Evolutionary conservation across 2,797 vertebrate species (phyloP).

Genomic region (Coranthus polyacanthus): DNA sequence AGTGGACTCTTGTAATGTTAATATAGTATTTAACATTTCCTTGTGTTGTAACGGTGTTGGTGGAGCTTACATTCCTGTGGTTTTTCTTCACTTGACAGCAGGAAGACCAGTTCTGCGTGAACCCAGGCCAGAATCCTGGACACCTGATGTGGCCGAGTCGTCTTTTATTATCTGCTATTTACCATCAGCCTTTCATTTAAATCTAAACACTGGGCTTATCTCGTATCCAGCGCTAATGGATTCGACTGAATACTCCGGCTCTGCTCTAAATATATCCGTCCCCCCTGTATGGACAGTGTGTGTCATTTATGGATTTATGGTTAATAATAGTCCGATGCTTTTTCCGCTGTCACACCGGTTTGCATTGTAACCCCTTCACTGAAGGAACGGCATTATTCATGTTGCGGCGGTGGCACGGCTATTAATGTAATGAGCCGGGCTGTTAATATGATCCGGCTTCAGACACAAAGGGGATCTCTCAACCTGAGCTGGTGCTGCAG

Average conservation of each 20-base stretch:
- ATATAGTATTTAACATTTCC: too few species aligned
- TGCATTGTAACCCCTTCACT: slow-evolving; percentile 65
- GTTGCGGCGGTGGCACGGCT: slow-evolving; percentile 58
- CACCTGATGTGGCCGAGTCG: slow-evolving; percentile 2
- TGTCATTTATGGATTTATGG: slow-evolving; percentile 72
- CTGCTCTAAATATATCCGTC: slow-evolving; percentile 35
- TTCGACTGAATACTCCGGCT: slow-evolving; percentile 19
- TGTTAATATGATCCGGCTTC: slow-evolving; percentile 74
- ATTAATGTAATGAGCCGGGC: slow-evolving; percentile 81
- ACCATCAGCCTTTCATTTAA: slow-evolving; percentile 13
- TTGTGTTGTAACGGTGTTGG: too few species aligned
- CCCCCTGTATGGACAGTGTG: slow-evolving; percentile 30
- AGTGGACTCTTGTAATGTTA: too few species aligned
- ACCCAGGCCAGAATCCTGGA: background rate
- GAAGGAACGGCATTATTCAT: slow-evolving; percentile 63
- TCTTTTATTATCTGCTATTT: slow-evolving; percentile 12
- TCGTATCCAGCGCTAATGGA: slow-evolving; percentile 35
- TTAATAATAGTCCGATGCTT: slow-evolving; percentile 63
- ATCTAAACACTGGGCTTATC: slow-evolving; percentile 42
- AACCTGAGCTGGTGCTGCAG: slow-evolving; percentile 65
- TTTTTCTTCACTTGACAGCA: slow-evolving; percentile 61
- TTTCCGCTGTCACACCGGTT: slow-evolving; percentile 51
- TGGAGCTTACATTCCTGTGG: slow-evolving; percentile 63
- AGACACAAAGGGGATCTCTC: slow-evolving; percentile 77
- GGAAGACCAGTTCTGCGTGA: background rate